Percentiles rank a stretch among this genome's conserved stretches.
Conservation (phyloP, 1,140 invertebrate species). For the Drosophila albomicans region DNA sequence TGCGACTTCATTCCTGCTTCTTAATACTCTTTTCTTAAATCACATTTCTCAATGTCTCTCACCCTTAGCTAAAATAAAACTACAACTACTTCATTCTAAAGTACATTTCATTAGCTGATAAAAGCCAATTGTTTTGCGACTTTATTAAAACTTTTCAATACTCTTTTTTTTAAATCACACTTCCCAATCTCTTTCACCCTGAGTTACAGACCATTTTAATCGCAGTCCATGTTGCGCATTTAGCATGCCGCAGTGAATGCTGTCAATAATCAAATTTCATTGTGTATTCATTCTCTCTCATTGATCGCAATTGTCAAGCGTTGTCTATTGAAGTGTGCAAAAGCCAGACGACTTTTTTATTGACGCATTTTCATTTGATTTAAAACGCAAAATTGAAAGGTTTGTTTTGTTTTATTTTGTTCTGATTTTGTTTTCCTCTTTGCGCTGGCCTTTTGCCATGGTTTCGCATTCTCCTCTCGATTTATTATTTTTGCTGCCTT, state of each 20-base stretch:
- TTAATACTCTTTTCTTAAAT: too few species aligned
- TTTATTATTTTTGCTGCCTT: conserved; percentile 19
- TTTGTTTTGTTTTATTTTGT: conserved; percentile 12
- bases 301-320: conserved; percentile 14
- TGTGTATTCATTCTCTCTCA: not conserved
- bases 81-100: too few species aligned
- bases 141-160: too few species aligned
- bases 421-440: too few species aligned
- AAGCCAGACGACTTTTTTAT: conserved; percentile 5
- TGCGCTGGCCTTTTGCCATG: conserved; percentile 14
- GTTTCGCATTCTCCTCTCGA: not conserved
- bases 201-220: conserved; percentile 6
- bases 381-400: conserved; percentile 20
- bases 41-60: too few species aligned
- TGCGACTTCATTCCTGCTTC: too few species aligned
- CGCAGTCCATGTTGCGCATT: not conserved
- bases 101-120: too few species aligned
- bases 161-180: too few species aligned
- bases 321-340: conserved; percentile 26
- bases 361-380: conserved; percentile 11
- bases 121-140: too few species aligned
- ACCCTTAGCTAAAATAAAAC: too few species aligned
- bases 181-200: too few species aligned
- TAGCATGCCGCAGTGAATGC: not conserved
- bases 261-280: conserved; percentile 11